Evolutionary conservation across 2,888 invertebrate species (phyloP).

Genomic region (Dichetophora obliterata): DNA sequence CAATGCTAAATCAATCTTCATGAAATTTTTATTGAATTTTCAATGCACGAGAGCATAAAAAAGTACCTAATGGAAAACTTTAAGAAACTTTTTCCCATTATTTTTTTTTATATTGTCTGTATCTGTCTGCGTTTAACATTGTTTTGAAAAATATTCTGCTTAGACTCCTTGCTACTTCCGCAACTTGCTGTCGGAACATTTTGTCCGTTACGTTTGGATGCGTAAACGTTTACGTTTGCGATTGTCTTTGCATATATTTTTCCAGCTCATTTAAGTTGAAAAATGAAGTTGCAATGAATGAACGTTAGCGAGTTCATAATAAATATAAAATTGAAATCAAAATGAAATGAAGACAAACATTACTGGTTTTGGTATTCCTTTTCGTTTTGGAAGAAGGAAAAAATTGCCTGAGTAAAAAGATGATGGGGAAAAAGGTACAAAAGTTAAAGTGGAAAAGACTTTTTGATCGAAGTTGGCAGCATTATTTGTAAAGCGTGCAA

Average conservation of each 20-base stretch:
- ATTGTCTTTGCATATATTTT: constrained; percentile 33
- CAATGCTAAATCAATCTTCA: background rate
- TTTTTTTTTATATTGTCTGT: background rate
- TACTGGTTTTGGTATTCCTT: background rate
- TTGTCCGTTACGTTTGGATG: constrained; percentile 13
- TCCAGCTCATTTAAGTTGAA: constrained; percentile 43
- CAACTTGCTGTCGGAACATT: background rate
- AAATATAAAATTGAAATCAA: constrained; percentile 46
- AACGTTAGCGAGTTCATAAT: constrained; percentile 36
- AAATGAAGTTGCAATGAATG: constrained; percentile 15
- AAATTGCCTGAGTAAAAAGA: background rate
- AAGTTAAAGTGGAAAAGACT: background rate
- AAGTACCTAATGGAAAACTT: background rate
- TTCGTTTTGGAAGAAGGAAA: background rate
- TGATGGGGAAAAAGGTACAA: background rate
- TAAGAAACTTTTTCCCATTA: background rate
- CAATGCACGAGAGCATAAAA: background rate
- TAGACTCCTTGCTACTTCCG: no score
- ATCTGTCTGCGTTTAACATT: no score
- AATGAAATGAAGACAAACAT: constrained; percentile 45
- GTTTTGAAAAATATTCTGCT: no score
- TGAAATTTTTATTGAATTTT: constrained; percentile 16
- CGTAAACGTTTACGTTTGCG: constrained; percentile 2
- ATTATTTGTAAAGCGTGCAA: background rate
- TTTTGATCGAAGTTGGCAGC: constrained; percentile 8